A percentile compares a stretch with the other conserved stretches of the same genome.
These are phyloP conservation scores for Rhea americana DNA, from an alignment of 2,113 vertebrate species.

Conservation along the genomic window DNA sequence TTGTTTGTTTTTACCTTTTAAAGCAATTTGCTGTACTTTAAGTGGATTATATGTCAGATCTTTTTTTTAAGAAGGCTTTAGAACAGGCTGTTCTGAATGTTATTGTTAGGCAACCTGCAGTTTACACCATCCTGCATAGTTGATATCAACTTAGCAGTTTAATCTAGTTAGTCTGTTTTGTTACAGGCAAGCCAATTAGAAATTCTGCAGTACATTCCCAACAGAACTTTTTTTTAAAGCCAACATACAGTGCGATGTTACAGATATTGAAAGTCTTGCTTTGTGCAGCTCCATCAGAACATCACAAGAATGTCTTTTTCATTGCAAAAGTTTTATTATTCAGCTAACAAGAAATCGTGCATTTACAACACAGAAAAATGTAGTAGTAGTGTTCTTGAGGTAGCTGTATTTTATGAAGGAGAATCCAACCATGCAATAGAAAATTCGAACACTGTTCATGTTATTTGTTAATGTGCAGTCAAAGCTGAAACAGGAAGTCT, in stretches of 20 bases:
- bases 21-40: not conserved
- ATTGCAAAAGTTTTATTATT: not conserved
- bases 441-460: not conserved
- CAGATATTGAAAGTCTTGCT: not conserved
- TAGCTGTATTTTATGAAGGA: not conserved
- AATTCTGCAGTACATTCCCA: not conserved
- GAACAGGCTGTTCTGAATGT: not conserved
- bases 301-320: not conserved
- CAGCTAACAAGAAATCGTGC: not conserved
- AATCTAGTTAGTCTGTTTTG: no score
- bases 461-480: not conserved
- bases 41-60: not conserved
- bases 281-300: no score
- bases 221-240: not conserved
- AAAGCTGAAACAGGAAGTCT: not conserved
- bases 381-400: not conserved
- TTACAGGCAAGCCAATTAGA: not conserved
- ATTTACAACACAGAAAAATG: not conserved
- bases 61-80: not conserved
- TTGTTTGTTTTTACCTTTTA: not conserved
- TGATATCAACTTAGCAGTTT: not conserved
- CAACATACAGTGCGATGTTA: no score
- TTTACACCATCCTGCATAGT: not conserved
- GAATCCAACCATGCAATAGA: not conserved
- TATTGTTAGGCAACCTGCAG: not conserved